These are phyloP conservation scores for Dasypogon diadema DNA, from an alignment of 2,888 invertebrate species.

Conservation along the genomic window DNA sequence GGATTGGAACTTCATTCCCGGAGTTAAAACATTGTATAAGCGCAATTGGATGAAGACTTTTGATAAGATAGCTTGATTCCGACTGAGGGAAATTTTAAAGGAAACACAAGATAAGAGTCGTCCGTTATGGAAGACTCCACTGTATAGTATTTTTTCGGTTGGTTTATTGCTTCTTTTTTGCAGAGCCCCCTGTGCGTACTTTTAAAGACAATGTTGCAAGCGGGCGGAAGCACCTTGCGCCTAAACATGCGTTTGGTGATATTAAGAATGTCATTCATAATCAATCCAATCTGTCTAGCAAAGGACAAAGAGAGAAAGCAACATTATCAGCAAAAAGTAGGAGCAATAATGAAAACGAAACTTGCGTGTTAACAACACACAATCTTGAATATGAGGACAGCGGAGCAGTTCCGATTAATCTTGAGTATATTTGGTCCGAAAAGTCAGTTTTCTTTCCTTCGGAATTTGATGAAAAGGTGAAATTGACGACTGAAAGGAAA, in stretches of 20 bases:
- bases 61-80: no score
- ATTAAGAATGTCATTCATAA: slow-evolving; percentile 44
- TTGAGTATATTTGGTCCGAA: not conserved
- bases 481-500: not conserved
- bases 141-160: no score
- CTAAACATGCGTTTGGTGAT: slow-evolving; percentile 33
- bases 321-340: not conserved
- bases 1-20: no score
- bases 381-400: not conserved
- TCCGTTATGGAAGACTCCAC: not conserved
- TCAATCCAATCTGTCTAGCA: not conserved
- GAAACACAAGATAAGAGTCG: not conserved
- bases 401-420: not conserved
- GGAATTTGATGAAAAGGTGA: not conserved
- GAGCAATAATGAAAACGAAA: not conserved
- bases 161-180: not conserved
- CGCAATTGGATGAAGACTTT: no score
- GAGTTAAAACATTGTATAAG: no score
- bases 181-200: not conserved
- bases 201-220: not conserved
- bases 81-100: no score
- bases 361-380: not conserved
- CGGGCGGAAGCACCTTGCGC: not conserved
- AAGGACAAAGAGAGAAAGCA: not conserved
- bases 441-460: not conserved